phyloP scores from a whole-genome alignment of 2,113 vertebrate genomes.

The Saimiri boliviensis region DNA sequence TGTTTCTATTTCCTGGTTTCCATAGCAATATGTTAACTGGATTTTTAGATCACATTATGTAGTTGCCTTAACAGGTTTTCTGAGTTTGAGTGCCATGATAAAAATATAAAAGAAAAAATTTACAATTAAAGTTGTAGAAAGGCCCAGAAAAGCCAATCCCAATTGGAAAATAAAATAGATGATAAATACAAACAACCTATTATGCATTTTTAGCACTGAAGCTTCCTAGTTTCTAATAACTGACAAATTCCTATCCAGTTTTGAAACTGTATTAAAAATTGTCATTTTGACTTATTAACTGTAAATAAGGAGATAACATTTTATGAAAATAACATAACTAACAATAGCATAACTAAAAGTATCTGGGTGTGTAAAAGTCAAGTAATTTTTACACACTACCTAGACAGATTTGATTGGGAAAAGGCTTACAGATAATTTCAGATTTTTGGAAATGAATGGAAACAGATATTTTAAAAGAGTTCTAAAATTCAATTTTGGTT shows the following conservation, averaged over 20 bases:
- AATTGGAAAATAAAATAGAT: conserved; percentile 52
- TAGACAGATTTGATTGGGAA: not conserved
- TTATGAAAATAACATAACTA: conserved; percentile 1
- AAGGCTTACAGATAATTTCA: not conserved
- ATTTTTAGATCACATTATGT: conserved; percentile 67
- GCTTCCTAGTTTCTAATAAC: conserved; percentile 15
- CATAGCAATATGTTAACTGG: conserved; percentile 75
- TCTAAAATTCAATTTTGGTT: not conserved
- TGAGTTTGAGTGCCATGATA: conserved; percentile 65
- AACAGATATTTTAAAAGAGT: not conserved
- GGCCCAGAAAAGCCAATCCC: conserved; percentile 41
- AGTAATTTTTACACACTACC: not conserved
- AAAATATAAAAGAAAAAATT: conserved; percentile 71
- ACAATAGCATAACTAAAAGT: not conserved
- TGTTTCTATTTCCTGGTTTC: conserved; percentile 75
- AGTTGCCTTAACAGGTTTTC: conserved; percentile 75
- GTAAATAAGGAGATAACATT: not conserved
- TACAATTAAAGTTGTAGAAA: conserved; percentile 61
- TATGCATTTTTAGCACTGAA: not conserved
- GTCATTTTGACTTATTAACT: conserved; percentile 43
- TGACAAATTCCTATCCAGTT: not conserved
- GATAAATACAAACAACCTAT: conserved; percentile 4
- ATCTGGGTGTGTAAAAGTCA: not conserved
- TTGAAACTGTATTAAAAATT: conserved; percentile 30
- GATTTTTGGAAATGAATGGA: not conserved